These are phyloP conservation scores for Channa argus DNA, from an alignment of 2,113 vertebrate genomes.

Conservation along the genomic window DNA sequence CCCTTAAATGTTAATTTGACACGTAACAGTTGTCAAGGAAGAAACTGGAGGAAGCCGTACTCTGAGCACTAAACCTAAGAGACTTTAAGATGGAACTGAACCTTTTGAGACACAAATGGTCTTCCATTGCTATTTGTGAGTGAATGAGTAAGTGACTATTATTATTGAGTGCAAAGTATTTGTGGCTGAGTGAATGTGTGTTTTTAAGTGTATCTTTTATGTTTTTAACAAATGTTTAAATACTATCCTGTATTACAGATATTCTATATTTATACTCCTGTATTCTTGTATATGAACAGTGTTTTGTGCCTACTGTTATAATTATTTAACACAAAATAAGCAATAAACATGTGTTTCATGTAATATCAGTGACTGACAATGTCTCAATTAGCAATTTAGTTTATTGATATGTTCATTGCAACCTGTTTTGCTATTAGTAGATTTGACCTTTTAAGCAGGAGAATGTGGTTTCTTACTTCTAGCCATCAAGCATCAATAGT, in stretches of 20 bases:
- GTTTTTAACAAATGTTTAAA: conserved; percentile 43
- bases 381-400: not conserved
- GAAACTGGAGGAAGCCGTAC: conserved; percentile 19
- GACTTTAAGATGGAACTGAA: conserved; percentile 21
- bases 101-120: conserved; percentile 25
- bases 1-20: conserved; percentile 8
- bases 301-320: conserved; percentile 58
- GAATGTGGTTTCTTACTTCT: too few species aligned
- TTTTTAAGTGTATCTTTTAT: conserved; percentile 34
- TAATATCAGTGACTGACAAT: not conserved
- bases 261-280: conserved; percentile 76
- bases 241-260: conserved; percentile 58
- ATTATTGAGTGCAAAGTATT: conserved; percentile 14
- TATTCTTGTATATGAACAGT: conserved; percentile 66
- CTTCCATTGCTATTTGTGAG: conserved; percentile 55
- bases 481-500: too few species aligned
- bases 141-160: conserved; percentile 37
- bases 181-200: conserved; percentile 20
- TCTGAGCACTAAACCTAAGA: conserved; percentile 43
- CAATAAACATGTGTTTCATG: conserved; percentile 66
- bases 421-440: not conserved
- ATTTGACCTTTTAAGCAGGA: not conserved
- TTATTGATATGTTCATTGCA: not conserved
- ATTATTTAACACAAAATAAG: conserved; percentile 63
- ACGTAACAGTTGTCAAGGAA: not conserved